These are phyloP conservation scores for Boloria euphrosyne DNA, from an alignment of 2,888 invertebrate genomes.

Conservation along the genomic window DNA sequence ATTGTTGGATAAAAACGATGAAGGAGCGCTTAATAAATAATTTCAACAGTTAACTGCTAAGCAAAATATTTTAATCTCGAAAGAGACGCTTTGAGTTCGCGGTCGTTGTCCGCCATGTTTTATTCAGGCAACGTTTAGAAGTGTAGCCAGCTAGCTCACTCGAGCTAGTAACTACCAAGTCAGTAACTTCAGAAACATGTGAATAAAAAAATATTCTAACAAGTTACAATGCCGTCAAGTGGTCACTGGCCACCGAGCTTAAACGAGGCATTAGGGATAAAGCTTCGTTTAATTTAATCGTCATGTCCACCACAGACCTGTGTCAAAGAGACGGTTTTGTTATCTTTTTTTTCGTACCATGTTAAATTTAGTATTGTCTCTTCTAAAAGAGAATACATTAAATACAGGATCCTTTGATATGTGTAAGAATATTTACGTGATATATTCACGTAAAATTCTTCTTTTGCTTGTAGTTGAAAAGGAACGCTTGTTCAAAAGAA, in stretches of 20 bases:
- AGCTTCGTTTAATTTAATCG: slow-evolving; percentile 43
- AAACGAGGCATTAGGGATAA: slow-evolving; percentile 33
- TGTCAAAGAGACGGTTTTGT: slow-evolving; percentile 35
- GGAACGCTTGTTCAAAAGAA: too few relatives aligned
- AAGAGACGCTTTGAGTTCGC: slow-evolving; percentile 65
- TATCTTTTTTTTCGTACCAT: slow-evolving; percentile 29
- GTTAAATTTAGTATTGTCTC: slow-evolving; percentile 26
- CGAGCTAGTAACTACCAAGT: neutral
- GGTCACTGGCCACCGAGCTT: slow-evolving; percentile 27
- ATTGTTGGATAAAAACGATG: slow-evolving; percentile 49
- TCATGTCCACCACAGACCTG: slow-evolving; percentile 38
- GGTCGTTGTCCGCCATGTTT: slow-evolving; percentile 65
- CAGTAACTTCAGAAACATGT: neutral
- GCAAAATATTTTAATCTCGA: slow-evolving; percentile 76
- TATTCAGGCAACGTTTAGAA: slow-evolving; percentile 62
- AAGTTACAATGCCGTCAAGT: neutral
- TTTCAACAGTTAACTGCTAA: slow-evolving; percentile 66
- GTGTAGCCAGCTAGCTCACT: slow-evolving; percentile 37
- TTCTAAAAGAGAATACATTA: slow-evolving; percentile 20
- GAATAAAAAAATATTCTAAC: neutral
- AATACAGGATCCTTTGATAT: slow-evolving; percentile 1
- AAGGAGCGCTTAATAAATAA: slow-evolving; percentile 69
- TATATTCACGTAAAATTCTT: slow-evolving; percentile 4
- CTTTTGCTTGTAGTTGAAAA: too few relatives aligned
- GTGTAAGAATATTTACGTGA: neutral